Percentiles rank a stretch among this genome's conserved stretches.
Conservation (phyloP, 2,113 vertebrate species). For the Chrysemys picta region DNA sequence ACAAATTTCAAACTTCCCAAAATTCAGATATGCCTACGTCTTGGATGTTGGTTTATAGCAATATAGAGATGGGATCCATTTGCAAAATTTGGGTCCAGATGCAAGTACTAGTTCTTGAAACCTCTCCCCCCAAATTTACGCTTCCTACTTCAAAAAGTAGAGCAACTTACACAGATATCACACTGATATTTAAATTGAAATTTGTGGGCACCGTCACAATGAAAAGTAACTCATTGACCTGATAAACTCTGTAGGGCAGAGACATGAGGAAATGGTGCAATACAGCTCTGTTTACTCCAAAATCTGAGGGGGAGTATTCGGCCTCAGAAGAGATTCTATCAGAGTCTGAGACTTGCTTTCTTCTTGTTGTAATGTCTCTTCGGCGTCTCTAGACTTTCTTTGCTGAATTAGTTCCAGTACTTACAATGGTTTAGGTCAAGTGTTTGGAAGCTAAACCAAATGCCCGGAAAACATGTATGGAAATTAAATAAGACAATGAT, state of each 20-base stretch:
- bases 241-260: not conserved
- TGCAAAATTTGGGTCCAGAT: constrained; percentile 5
- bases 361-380: not conserved
- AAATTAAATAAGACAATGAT: not conserved
- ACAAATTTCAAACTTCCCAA: constrained; percentile 8
- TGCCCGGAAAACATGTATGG: not conserved
- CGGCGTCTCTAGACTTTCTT: not conserved
- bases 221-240: not conserved
- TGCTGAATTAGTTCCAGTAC: not conserved
- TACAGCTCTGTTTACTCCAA: not conserved
- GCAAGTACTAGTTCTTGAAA: not conserved
- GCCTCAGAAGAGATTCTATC: not conserved
- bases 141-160: not conserved
- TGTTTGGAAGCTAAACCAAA: not conserved
- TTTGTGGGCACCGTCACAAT: not conserved
- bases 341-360: not conserved
- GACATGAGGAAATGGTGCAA: not conserved
- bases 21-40: not conserved
- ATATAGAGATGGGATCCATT: constrained; percentile 12
- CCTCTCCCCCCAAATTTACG: not conserved
- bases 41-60: not conserved
- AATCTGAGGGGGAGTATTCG: not conserved
- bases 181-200: constrained; percentile 1
- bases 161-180: constrained; percentile 8
- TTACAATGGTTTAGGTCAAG: not conserved